phyloP scores from a whole-genome alignment of 2,113 vertebrate genomes.

The Cephalopholis sonnerati region DNA sequence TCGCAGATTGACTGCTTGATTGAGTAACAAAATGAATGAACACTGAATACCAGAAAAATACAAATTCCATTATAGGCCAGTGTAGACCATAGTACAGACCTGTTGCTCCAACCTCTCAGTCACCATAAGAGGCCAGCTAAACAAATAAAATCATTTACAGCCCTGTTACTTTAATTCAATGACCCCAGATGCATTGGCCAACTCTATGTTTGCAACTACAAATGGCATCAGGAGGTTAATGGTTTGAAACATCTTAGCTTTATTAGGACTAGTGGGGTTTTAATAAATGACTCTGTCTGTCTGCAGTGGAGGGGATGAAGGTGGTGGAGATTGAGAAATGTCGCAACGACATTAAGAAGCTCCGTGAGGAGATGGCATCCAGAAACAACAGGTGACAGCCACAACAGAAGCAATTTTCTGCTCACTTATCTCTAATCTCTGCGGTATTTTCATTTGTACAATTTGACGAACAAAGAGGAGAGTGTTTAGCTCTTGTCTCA shows the following conservation, averaged over 20 bases:
- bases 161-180: not conserved
- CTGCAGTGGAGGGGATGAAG: constrained; percentile 94
- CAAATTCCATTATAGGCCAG: not conserved
- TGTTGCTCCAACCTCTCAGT: not conserved
- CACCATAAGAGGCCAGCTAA: not conserved
- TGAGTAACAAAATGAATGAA: not conserved
- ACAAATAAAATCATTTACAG: not conserved
- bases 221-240: not conserved
- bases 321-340: constrained; percentile 97
- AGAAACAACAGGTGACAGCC: constrained; percentile 88
- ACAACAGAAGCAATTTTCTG: not conserved
- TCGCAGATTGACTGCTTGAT: not conserved
- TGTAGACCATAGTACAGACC: not conserved
- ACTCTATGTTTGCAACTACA: not conserved
- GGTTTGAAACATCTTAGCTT: not conserved
- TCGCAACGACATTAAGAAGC: constrained; percentile 93
- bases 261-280: not conserved
- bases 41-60: not conserved
- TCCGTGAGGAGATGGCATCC: constrained; percentile 92
- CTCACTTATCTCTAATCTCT: not conserved
- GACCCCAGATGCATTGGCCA: not conserved
- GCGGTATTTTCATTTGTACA: not conserved
- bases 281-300: constrained; percentile 51
- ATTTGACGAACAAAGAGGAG: not conserved
- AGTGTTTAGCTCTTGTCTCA: not conserved